These are phyloP conservation scores for Pardosa pseudoannulata DNA, from an alignment of 2,888 invertebrate genomes.

Conservation along the genomic window DNA sequence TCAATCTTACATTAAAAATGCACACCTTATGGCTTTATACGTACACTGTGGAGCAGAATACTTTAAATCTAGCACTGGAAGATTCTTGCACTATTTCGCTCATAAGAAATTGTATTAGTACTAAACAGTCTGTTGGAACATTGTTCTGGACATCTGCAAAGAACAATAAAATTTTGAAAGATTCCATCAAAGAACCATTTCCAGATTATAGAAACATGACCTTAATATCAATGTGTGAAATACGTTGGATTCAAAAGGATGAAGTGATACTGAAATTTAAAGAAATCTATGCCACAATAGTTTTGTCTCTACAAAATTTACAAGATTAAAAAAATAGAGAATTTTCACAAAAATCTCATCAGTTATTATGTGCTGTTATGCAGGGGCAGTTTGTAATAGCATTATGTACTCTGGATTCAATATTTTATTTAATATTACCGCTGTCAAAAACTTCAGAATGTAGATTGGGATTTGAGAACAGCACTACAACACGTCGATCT, in stretches of 20 bases:
- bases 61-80: slow-evolving; percentile 20
- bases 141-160: slow-evolving; percentile 3
- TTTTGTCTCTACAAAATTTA: neutral
- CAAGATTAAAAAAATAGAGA: neutral
- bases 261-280: neutral
- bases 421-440: neutral
- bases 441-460: slow-evolving; percentile 4
- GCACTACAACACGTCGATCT: slow-evolving; percentile 3
- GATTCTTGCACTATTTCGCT: neutral
- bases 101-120: slow-evolving; percentile 3
- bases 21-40: neutral
- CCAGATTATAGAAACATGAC: neutral
- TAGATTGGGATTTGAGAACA: slow-evolving; percentile 6
- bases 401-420: neutral
- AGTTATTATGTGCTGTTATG: slow-evolving; percentile 15
- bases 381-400: neutral
- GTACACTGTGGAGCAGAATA: slow-evolving; percentile 16
- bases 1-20: slow-evolving; percentile 5
- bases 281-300: slow-evolving; percentile 2
- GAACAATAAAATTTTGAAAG: neutral
- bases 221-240: slow-evolving; percentile 19
- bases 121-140: neutral
- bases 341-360: neutral
- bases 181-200: slow-evolving; percentile 4
- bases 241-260: neutral